Conservation (phyloP, 2,888 invertebrate species). For the Parnassius apollo region DNA sequence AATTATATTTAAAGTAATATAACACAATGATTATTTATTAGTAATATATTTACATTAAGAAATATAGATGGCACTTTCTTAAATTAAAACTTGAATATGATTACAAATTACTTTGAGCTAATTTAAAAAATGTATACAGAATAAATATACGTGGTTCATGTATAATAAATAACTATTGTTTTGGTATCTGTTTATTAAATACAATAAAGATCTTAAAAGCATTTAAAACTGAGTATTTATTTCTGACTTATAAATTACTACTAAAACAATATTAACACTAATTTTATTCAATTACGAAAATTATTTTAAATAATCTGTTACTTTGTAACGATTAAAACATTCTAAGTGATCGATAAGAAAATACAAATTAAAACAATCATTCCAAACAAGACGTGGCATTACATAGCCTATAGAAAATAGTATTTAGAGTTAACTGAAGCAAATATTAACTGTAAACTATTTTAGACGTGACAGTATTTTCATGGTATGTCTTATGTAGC, state of each 20-base stretch:
- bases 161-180: constrained; percentile 55
- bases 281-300: no score
- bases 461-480: no score
- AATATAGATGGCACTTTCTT: constrained; percentile 30
- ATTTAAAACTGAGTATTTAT: constrained; percentile 29
- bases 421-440: no score
- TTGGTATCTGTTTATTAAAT: constrained; percentile 56
- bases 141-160: constrained; percentile 31
- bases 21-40: constrained; percentile 25
- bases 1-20: not conserved
- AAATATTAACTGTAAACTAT: no score
- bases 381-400: no score
- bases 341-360: no score
- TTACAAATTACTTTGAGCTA: constrained; percentile 20
- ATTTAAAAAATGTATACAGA: constrained; percentile 15
- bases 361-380: no score
- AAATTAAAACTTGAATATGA: constrained; percentile 28
- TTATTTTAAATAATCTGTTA: no score
- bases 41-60: constrained; percentile 37
- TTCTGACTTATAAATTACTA: not conserved
- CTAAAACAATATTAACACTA: not conserved
- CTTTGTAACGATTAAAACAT: no score
- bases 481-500: no score
- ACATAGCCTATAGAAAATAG: no score
- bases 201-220: constrained; percentile 52